These are phyloP conservation scores for Stichopus chloronotus DNA, from an alignment of 35 echinoderm and acorn worm genomes.

Conservation along the genomic window DNA sequence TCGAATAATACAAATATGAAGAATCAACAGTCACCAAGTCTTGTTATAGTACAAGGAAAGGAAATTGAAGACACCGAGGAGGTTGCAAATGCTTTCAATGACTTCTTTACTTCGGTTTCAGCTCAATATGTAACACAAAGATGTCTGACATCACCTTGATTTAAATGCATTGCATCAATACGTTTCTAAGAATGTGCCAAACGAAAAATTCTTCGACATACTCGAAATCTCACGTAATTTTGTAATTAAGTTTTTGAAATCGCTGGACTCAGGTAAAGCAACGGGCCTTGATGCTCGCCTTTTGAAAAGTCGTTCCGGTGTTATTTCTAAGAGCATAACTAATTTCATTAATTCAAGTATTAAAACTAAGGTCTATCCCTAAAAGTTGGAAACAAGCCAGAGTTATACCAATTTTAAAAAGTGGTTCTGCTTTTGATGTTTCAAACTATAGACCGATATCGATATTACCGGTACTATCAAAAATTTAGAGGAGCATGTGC, in stretches of 20 bases:
- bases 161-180: conserved; percentile 13
- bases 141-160: neutral
- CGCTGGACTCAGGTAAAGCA: neutral
- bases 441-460: too few species aligned
- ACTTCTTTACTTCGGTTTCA: conserved; percentile 19
- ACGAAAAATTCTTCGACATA: neutral
- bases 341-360: neutral
- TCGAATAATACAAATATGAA: conserved; percentile 38
- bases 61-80: neutral
- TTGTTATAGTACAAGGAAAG: conserved; percentile 28
- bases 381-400: neutral
- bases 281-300: neutral
- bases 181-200: neutral
- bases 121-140: neutral
- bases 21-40: neutral
- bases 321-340: neutral
- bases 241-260: conserved; percentile 21
- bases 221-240: conserved; percentile 19
- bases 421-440: conserved; percentile 28
- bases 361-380: neutral
- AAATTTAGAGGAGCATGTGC: conserved; percentile 26
- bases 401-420: conserved; percentile 7
- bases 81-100: conserved; percentile 33
- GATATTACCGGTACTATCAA: conserved; percentile 25
- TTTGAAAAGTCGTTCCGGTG: neutral